Evolutionary conservation across 2,888 invertebrate species (phyloP).

Genomic region (Erebia epiphron): DNA sequence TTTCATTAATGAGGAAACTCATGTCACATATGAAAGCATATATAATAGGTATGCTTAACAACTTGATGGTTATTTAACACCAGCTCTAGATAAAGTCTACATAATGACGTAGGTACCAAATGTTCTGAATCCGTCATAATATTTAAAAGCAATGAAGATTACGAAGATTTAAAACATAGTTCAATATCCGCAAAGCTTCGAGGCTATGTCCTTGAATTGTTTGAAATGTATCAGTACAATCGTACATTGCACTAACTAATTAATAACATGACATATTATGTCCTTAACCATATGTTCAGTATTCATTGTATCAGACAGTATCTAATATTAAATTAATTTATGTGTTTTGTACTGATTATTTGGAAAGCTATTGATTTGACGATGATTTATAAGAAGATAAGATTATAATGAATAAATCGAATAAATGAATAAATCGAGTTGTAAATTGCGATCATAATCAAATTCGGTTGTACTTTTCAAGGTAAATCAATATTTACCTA

Average conservation of each 20-base stretch:
- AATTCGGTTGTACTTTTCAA: slow-evolving; percentile 1
- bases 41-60: too few relatives aligned
- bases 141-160: neutral
- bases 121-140: neutral
- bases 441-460: neutral
- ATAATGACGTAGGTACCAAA: neutral
- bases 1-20: neutral
- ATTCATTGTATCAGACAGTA: too few relatives aligned
- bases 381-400: neutral
- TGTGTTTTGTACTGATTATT: neutral
- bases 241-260: too few relatives aligned
- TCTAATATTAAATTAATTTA: too few relatives aligned
- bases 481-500: neutral
- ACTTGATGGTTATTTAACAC: neutral
- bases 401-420: neutral
- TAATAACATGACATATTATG: too few relatives aligned
- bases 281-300: too few relatives aligned
- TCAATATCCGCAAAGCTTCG: neutral
- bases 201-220: too few relatives aligned
- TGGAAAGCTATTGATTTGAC: neutral
- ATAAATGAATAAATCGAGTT: neutral
- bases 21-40: neutral
- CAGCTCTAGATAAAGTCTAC: neutral
- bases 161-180: neutral
- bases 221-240: too few relatives aligned